Evolutionary conservation across 2,797 vertebrate species (phyloP).

Genomic region (Hyperoplus lanceolatus): DNA sequence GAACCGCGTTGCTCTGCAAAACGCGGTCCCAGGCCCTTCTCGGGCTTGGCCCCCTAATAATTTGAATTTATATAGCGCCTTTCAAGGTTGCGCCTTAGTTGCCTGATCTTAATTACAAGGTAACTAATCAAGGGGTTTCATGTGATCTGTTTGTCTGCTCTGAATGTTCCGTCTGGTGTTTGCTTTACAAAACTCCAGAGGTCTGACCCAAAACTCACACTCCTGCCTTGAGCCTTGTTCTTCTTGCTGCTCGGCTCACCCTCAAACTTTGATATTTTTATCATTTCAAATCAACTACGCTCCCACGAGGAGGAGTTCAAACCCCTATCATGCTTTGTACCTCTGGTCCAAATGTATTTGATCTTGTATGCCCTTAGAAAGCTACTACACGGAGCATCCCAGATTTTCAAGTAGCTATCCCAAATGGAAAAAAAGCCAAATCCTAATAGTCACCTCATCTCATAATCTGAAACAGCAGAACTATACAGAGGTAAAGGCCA

Average conservation of each 20-base stretch:
- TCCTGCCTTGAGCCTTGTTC: conserved; percentile 28
- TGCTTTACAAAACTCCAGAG: conserved; percentile 28
- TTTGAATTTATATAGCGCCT: too few species aligned
- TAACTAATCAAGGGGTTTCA: neutral
- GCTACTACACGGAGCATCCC: conserved; percentile 43
- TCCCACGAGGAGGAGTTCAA: conserved; percentile 71
- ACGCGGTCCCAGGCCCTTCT: too few species aligned
- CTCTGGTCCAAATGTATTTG: conserved; percentile 74
- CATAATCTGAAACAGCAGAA: conserved; percentile 20
- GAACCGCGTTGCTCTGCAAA: too few species aligned
- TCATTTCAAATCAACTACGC: conserved; percentile 65
- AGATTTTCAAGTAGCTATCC: conserved; percentile 65
- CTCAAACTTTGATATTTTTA: conserved; percentile 72
- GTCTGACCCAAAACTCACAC: conserved; percentile 21
- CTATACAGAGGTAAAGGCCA: neutral
- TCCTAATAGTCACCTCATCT: conserved; percentile 32
- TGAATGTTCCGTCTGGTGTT: neutral
- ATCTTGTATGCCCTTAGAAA: conserved; percentile 85
- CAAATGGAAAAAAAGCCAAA: conserved; percentile 52
- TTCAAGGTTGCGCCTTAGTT: too few species aligned
- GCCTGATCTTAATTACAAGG: neutral
- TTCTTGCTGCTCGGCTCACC: conserved; percentile 42
- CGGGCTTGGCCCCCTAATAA: too few species aligned
- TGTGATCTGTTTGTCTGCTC: conserved; percentile 1
- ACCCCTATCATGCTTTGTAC: conserved; percentile 73